phyloP scores from a whole-genome alignment of 2,113 vertebrate genomes.

The Apodemus speciosus region DNA sequence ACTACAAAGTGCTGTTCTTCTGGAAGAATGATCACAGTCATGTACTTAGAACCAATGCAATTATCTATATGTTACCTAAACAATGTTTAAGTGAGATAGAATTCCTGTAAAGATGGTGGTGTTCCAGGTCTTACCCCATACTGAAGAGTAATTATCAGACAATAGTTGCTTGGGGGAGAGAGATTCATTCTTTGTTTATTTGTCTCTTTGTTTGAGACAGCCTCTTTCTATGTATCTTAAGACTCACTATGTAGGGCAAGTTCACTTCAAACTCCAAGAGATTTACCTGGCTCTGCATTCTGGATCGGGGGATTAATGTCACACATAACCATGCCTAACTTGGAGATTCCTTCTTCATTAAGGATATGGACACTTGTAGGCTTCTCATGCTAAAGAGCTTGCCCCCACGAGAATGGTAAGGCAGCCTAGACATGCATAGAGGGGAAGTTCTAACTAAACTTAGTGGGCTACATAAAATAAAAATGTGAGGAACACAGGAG shows the following conservation, averaged over 20 bases:
- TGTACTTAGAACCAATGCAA: not conserved
- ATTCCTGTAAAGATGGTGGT: not conserved
- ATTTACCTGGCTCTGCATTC: not conserved
- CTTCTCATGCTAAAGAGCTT: not conserved
- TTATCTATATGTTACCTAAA: not conserved
- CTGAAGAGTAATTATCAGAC: not conserved
- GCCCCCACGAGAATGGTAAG: not conserved
- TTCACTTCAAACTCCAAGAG: not conserved
- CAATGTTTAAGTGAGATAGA: not conserved
- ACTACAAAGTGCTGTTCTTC: not conserved
- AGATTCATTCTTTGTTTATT: not conserved
- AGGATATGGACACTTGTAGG: not conserved
- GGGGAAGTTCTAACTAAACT: not conserved
- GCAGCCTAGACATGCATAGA: not conserved
- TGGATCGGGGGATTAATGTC: not conserved
- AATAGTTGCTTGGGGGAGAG: not conserved
- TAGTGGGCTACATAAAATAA: not conserved
- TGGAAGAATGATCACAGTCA: not conserved
- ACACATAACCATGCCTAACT: not conserved
- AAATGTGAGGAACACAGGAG: not conserved
- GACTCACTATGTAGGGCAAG: not conserved
- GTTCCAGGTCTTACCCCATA: not conserved
- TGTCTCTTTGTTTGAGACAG: not conserved
- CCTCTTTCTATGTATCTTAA: not conserved
- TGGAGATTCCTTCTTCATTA: not conserved